These are phyloP conservation scores for Stichodactyla helianthus DNA, from an alignment of 64 coral and sea anemone species.

Conservation along the genomic window DNA sequence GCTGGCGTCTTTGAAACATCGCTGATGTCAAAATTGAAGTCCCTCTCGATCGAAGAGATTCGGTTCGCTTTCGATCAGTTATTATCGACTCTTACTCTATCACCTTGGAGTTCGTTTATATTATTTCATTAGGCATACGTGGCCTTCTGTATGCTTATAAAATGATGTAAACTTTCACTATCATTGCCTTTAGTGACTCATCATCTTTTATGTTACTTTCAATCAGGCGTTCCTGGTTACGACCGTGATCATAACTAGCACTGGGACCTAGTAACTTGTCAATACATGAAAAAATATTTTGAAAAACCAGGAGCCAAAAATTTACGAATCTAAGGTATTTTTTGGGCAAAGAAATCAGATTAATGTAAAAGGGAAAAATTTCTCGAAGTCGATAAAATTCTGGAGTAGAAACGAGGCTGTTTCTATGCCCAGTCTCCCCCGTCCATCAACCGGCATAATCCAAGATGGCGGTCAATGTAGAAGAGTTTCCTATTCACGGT, in stretches of 20 bases:
- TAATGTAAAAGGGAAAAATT: neutral
- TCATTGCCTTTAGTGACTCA: constrained; percentile 17
- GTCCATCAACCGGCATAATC: neutral
- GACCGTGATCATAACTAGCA: neutral
- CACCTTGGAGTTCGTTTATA: neutral
- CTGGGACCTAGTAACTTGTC: neutral
- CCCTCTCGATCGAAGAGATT: neutral
- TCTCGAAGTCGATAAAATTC: neutral
- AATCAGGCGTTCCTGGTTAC: constrained; percentile 18
- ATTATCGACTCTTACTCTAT: neutral
- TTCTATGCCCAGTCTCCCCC: neutral
- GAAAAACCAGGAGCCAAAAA: neutral
- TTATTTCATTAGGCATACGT: constrained; percentile 7
- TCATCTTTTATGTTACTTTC: neutral
- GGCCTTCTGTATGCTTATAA: neutral
- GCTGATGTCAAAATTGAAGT: neutral
- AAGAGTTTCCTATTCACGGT: constrained; percentile 89
- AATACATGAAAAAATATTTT: neutral
- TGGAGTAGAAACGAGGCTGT: neutral
- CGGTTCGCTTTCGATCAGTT: neutral
- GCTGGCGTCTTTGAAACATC: constrained; percentile 71
- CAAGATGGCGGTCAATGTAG: constrained; percentile 80
- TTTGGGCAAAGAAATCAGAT: neutral
- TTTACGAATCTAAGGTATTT: neutral
- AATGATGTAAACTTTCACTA: constrained; percentile 26